These are phyloP conservation scores for Clepsis dumicolana DNA, from an alignment of 2,888 invertebrate genomes.

Conservation along the genomic window DNA sequence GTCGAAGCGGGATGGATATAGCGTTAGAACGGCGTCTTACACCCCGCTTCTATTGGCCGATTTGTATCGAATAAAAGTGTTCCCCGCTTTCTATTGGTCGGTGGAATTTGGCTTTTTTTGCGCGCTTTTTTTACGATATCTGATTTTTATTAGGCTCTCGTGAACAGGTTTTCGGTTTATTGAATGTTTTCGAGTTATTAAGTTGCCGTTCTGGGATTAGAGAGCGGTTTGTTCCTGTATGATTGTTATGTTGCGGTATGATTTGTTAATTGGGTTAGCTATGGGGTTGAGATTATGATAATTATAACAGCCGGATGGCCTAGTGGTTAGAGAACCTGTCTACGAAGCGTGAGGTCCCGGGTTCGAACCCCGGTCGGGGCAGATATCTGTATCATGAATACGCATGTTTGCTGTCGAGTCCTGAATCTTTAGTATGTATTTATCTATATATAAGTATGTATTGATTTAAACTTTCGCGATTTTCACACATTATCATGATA, in stretches of 20 bases:
- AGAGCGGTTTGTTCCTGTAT: constrained; percentile 18
- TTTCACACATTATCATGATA: too few relatives aligned
- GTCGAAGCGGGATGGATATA: constrained; percentile 66
- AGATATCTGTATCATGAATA: too few relatives aligned
- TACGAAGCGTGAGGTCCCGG: too few relatives aligned
- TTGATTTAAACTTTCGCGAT: too few relatives aligned
- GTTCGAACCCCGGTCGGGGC: too few relatives aligned
- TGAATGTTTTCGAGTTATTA: constrained; percentile 59
- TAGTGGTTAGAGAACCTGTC: too few relatives aligned
- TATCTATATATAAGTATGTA: too few relatives aligned
- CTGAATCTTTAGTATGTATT: too few relatives aligned
- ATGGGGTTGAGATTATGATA: background rate
- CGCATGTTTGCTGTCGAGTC: too few relatives aligned
- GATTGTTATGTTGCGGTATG: background rate
- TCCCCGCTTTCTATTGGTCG: constrained; percentile 58
- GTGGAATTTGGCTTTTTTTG: constrained; percentile 53
- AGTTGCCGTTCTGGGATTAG: constrained; percentile 46
- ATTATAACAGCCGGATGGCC: too few relatives aligned
- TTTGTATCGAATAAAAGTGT: constrained; percentile 69
- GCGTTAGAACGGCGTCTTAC: constrained; percentile 61
- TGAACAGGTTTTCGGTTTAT: constrained; percentile 63
- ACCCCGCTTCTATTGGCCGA: constrained; percentile 65
- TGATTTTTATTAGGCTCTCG: constrained; percentile 73
- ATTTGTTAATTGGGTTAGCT: background rate
- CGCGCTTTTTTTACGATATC: constrained; percentile 66